phyloP scores from a whole-genome alignment of 2,113 vertebrate genomes.

The Strigops habroptila region DNA sequence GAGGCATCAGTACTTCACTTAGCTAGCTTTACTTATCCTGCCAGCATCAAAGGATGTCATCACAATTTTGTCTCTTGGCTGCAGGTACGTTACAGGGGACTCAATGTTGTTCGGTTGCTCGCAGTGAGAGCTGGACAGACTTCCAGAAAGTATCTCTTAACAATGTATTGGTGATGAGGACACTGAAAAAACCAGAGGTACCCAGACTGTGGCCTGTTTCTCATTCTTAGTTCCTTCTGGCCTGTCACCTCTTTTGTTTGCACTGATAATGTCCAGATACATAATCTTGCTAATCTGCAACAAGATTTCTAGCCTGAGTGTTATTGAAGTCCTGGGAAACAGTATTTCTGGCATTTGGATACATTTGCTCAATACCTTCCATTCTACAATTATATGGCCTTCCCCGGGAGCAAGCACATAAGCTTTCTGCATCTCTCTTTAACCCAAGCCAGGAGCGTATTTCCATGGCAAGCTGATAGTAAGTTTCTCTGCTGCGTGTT shows the following conservation, averaged over 20 bases:
- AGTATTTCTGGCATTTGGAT: neutral
- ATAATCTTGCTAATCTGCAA: neutral
- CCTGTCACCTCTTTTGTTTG: neutral
- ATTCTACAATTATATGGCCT: neutral
- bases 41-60: neutral
- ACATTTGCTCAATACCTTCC: neutral
- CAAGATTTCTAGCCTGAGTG: neutral
- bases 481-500: neutral
- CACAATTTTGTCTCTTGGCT: neutral
- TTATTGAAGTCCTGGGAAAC: neutral
- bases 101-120: neutral
- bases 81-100: neutral
- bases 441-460: neutral
- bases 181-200: neutral
- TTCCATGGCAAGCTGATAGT: neutral
- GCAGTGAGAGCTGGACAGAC: neutral
- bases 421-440: neutral
- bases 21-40: neutral
- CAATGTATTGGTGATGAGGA: neutral
- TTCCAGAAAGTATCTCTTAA: neutral
- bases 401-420: neutral
- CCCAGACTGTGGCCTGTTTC: neutral
- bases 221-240: neutral
- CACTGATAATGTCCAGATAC: neutral
- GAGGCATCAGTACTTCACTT: neutral